Percentiles rank a stretch among this genome's conserved stretches.
Evolutionary conservation across 2,113 vertebrate genomes (phyloP).

Genomic region (Centropus unirufus): DNA sequence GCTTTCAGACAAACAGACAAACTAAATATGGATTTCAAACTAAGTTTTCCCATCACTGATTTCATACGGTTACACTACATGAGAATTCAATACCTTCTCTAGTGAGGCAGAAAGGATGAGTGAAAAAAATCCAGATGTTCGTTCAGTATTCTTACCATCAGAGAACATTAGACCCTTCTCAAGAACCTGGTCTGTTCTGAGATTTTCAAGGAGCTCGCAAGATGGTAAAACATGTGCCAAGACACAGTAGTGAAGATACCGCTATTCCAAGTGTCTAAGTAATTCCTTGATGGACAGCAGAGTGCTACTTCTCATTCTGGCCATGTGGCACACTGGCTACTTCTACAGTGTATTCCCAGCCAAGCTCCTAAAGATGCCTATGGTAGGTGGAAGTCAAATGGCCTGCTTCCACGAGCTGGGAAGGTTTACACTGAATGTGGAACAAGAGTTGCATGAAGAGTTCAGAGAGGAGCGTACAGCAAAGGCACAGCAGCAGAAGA

Average conservation of each 20-base stretch:
- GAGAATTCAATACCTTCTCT: background rate
- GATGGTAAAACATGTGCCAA: background rate
- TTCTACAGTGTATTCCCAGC: background rate
- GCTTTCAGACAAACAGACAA: background rate
- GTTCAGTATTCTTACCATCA: background rate
- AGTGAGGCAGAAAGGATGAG: background rate
- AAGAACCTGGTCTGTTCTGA: background rate
- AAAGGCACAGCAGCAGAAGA: background rate
- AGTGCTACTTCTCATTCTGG: background rate
- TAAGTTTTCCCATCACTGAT: background rate
- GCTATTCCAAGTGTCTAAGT: background rate
- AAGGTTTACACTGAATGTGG: background rate
- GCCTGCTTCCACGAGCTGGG: accelerated
- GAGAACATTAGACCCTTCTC: background rate
- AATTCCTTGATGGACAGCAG: background rate
- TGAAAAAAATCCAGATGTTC: background rate
- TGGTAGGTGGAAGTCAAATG: background rate
- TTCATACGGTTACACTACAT: background rate
- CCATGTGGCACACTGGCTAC: accelerated
- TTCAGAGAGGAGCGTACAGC: background rate
- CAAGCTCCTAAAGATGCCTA: background rate
- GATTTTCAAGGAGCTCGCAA: background rate
- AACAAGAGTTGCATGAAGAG: background rate
- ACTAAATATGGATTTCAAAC: background rate
- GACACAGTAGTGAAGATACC: background rate